Evolutionary conservation across 1,140 invertebrate species (phyloP).

Genomic region (Catajapyx aquilonaris): DNA sequence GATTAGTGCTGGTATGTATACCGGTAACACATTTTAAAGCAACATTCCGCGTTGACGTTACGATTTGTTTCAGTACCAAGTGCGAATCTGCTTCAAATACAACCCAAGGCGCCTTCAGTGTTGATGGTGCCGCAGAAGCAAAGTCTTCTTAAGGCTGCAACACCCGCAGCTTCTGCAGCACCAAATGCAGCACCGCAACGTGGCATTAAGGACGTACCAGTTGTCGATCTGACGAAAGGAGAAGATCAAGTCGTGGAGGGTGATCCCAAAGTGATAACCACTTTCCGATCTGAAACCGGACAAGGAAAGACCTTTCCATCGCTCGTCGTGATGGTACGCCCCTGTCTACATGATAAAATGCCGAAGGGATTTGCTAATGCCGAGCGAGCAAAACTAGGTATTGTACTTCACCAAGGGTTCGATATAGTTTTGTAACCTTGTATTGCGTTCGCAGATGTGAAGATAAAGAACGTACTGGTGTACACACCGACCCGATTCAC

Average conservation of each 20-base stretch:
- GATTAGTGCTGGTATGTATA: no score
- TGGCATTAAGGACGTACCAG: not conserved
- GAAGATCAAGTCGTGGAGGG: slow-evolving; percentile 20
- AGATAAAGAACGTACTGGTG: slow-evolving; percentile 59
- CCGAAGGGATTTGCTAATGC: slow-evolving; percentile 16
- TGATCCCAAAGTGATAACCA: slow-evolving; percentile 24
- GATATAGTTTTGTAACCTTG: not conserved
- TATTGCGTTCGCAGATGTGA: slow-evolving; percentile 25
- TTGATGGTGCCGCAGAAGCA: no score
- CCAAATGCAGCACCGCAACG: not conserved
- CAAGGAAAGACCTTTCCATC: slow-evolving; percentile 65
- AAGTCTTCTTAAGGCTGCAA: no score
- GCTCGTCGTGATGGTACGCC: slow-evolving; percentile 53
- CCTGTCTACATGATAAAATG: slow-evolving; percentile 41
- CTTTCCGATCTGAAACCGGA: slow-evolving; percentile 35
- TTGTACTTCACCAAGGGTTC: not conserved
- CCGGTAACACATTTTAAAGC: no score
- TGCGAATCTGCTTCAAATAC: no score
- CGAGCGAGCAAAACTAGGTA: slow-evolving; percentile 27
- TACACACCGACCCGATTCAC: slow-evolving; percentile 57
- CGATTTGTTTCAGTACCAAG: no score
- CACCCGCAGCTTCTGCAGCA: no score
- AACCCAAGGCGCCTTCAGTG: no score
- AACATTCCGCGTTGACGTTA: no score
- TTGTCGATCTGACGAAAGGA: slow-evolving; percentile 14